Evolutionary conservation across 2,113 vertebrate species (phyloP), one percentile per base, ranked within the genome.

Genomic region (Gobio gobio): DNA sequence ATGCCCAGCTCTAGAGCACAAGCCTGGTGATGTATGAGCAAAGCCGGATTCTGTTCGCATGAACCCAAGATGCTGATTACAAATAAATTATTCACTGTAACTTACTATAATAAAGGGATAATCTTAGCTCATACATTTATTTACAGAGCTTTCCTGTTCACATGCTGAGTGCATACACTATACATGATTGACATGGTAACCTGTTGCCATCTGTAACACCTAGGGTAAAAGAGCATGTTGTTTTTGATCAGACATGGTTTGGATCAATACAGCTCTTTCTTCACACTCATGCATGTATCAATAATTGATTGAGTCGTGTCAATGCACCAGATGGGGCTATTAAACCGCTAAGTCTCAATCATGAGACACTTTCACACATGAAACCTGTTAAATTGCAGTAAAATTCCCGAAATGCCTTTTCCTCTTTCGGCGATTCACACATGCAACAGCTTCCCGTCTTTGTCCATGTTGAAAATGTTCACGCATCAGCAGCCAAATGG

Each of bases 71-170:
- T 92, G 87, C 91, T 91, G 91, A 93, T 94, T 93, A 93, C 90
- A 92, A 93, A 93, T 90, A 93, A 93, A 93, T 95, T 93, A 94
- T 93, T 94, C 92, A 94, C 90, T 91, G 92, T 92, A 93, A 93
- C 91, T 93, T 93, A 90, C 87, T 88, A 90, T 94, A 93, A 94
- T 94, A 94, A 94, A 93, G 90, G 79, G 90, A 76, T 94, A 94
- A 95, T 94, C 89, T 89, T 82, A 76, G 85, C 88, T 87, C 93
- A 91, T 95, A 94, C 93, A 94, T 94, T 88, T 88, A 47, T 70
- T 81, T 29, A n/a, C 29, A 78, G 54, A 56, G 54, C 29, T 82
- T 43, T 86, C n/a, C 45, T 70, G 9, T 64, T 33, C 36, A 36
- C 49, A 56, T 43, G 13, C 80, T 26, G 80, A 7, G 33, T 36